These are phyloP conservation scores for Leptarthrus brevirostris DNA, from an alignment of 2,888 invertebrate genomes.

Conservation along the genomic window DNA sequence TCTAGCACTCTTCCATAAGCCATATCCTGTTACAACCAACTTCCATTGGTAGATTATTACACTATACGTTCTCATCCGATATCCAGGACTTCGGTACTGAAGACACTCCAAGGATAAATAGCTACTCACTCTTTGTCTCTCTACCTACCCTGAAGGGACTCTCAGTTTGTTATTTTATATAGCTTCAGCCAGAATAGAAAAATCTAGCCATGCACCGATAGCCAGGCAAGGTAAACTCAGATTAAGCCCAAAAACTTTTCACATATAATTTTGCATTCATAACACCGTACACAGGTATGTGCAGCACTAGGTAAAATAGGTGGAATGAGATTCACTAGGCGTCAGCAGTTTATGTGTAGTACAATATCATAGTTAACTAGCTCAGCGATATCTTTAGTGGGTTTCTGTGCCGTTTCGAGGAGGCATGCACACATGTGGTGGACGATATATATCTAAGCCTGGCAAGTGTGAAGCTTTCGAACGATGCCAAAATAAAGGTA, in stretches of 20 bases:
- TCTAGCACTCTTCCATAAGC: slow-evolving; percentile 11
- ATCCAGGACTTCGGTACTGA: not conserved
- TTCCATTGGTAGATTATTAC: slow-evolving; percentile 30
- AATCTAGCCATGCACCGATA: slow-evolving; percentile 21
- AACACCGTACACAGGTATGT: not conserved
- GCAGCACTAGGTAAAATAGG: not conserved
- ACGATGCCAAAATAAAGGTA: slow-evolving; percentile 38
- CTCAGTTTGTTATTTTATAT: no score
- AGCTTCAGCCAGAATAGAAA: not conserved
- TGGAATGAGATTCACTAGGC: not conserved
- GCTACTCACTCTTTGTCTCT: no score
- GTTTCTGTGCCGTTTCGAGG: slow-evolving; percentile 36
- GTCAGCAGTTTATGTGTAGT: slow-evolving; percentile 22
- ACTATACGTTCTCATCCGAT: not conserved
- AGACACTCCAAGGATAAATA: slow-evolving; percentile 23
- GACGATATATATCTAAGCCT: not conserved
- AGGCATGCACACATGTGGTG: not conserved
- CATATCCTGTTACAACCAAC: slow-evolving; percentile 27
- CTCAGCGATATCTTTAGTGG: slow-evolving; percentile 37
- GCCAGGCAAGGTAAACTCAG: not conserved
- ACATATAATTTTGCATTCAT: slow-evolving; percentile 40
- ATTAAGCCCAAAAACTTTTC: slow-evolving; percentile 37
- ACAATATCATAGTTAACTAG: slow-evolving; percentile 27
- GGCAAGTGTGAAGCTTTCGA: slow-evolving; percentile 5
- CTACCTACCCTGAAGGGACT: no score